Evolutionary conservation across 2,113 vertebrate species (phyloP).

Genomic region (Bungarus multicinctus): DNA sequence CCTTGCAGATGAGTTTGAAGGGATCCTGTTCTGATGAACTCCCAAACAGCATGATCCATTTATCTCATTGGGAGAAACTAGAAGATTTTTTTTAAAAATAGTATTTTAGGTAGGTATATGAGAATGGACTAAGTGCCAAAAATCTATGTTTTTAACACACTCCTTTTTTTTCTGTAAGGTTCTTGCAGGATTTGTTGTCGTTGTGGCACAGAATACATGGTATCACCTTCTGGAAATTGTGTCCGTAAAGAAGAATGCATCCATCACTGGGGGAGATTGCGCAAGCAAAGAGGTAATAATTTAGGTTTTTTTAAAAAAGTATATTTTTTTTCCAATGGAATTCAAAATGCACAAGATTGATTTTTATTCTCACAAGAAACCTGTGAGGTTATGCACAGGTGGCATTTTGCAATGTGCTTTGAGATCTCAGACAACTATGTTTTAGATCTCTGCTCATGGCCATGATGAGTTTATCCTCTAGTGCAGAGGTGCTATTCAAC

Average conservation of each 20-base stretch:
- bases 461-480: neutral
- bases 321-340: neutral
- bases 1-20: neutral
- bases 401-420: neutral
- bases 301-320: neutral
- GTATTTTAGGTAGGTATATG: neutral
- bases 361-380: neutral
- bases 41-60: neutral
- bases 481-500: too few species aligned
- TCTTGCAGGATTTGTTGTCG: constrained; percentile 88
- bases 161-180: constrained; percentile 63
- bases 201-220: constrained; percentile 87
- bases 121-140: neutral
- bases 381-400: neutral
- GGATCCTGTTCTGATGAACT: neutral
- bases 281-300: constrained; percentile 81
- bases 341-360: neutral
- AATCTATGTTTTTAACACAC: neutral
- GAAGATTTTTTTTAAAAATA: neutral
- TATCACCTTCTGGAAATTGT: constrained; percentile 83
- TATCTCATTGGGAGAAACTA: neutral
- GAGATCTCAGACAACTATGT: neutral
- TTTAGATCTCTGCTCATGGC: neutral
- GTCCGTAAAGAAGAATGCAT: constrained; percentile 88
- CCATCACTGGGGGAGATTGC: constrained; percentile 90